A percentile compares a stretch with the other conserved stretches of the same genome.
These are phyloP conservation scores for Conus ventricosus DNA, from an alignment of 1,140 invertebrate species.

Conservation along the genomic window DNA sequence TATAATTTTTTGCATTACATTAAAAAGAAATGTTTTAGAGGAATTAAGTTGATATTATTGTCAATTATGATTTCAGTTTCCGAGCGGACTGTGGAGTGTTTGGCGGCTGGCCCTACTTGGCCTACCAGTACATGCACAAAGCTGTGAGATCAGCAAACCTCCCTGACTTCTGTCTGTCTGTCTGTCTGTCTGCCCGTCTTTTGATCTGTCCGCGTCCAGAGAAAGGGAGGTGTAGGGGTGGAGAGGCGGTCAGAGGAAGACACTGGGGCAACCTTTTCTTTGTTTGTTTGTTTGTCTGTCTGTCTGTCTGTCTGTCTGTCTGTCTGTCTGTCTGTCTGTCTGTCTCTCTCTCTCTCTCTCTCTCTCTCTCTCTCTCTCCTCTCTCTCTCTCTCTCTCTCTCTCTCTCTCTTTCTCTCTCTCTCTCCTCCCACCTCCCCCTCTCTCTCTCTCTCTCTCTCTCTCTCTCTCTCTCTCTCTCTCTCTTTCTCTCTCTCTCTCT, in stretches of 20 bases:
- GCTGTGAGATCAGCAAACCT: conserved; percentile 48
- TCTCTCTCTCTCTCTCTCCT: too few relatives aligned
- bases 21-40: too few relatives aligned
- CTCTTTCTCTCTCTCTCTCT: not conserved
- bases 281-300: not conserved
- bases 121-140: conserved; percentile 67
- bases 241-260: not conserved
- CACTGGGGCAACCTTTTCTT: not conserved
- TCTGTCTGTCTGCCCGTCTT: not conserved
- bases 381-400: too few relatives aligned
- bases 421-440: too few relatives aligned
- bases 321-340: not conserved
- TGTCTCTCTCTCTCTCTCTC: not conserved
- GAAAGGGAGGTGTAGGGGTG: too few relatives aligned
- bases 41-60: too few relatives aligned
- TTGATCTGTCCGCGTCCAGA: not conserved
- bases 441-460: too few relatives aligned
- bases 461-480: not conserved
- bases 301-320: not conserved
- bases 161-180: not conserved
- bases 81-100: conserved; percentile 68
- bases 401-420: too few relatives aligned
- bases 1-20: too few relatives aligned
- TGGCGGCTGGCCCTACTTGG: conserved; percentile 70
- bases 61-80: not conserved